Percentiles rank a stretch among this genome's conserved stretches.
These are phyloP conservation scores for Nemotelus pantherinus DNA, from an alignment of 2,888 invertebrate genomes.

Conservation along the genomic window DNA sequence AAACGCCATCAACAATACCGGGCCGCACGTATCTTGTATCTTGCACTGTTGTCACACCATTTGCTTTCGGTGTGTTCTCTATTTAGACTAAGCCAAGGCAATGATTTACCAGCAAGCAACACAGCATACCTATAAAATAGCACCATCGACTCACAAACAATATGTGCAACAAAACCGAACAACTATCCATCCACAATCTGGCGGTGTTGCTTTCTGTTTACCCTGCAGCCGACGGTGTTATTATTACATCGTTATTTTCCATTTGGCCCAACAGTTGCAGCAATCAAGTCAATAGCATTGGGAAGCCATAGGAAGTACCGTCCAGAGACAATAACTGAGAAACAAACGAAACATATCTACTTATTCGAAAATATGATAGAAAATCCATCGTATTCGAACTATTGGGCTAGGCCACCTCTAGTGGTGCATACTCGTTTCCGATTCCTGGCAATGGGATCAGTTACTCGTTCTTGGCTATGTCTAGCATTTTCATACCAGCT, in stretches of 20 bases:
- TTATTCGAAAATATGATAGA: slow-evolving; percentile 13
- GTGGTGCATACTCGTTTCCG: not conserved
- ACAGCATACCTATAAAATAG: too few species aligned
- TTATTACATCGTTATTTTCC: too few species aligned
- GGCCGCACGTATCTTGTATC: too few species aligned
- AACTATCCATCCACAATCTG: slow-evolving; percentile 6
- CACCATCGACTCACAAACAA: not conserved
- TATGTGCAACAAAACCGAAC: not conserved
- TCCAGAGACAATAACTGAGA: not conserved
- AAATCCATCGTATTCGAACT: not conserved
- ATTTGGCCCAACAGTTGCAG: not conserved
- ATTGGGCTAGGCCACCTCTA: slow-evolving; percentile 20
- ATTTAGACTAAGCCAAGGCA: too few species aligned
- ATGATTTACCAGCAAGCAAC: too few species aligned
- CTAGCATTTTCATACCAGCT: too few species aligned
- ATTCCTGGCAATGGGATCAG: not conserved
- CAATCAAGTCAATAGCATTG: slow-evolving; percentile 10
- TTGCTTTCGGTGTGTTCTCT: too few species aligned
- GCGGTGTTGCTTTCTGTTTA: not conserved
- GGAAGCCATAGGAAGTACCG: slow-evolving; percentile 34
- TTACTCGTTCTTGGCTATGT: too few species aligned
- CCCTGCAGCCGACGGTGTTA: not conserved
- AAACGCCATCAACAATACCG: too few species aligned
- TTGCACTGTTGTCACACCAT: too few species aligned
- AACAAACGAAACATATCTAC: slow-evolving; percentile 15